Base-by-base conservation (phyloP, 2,113 vertebrate species). In the Brachirus orientalis region DNA sequence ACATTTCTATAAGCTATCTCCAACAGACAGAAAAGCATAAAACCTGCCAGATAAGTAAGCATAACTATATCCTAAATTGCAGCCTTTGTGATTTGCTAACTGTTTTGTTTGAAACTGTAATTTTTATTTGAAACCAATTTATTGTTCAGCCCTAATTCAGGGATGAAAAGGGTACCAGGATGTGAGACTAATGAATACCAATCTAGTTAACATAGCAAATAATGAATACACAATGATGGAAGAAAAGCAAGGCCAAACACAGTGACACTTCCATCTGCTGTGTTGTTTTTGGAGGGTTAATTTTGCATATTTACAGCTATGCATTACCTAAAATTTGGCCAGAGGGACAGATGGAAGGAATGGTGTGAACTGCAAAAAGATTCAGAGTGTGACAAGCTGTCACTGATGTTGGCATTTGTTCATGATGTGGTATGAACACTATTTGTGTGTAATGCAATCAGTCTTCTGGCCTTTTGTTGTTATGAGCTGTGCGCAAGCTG, bases 401-500 rank as follows among this genome's bases (percentile, higher is more conserved):
- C 82, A 83, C 7, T 33, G 72, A 73, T 16, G 63, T 51, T 63
- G 72, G 63, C 75, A 70, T 69, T 52, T 59, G 63, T 70, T 72
- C 70, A 53, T 78, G 55, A 44, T 46, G 37, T 50, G 66, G 77
- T 75, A 53, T 41, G 75, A 16, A 56, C 37, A 36, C 38, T 62
- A 33, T 47, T 3, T 47, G 36, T 73, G 41, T 79, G 71, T 67
- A 80, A 72, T 82, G 53, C 68, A 76, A 85, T 84, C 78, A 75
- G 77, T 77, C 77, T 79, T 75, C 63, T 59, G 68, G 67, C 75
- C 63, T 76, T 87, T 82, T 77, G 80, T 82, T 81, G 69, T 40
- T 37, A 62, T 71, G 59, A 79, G 52, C 45, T 59, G 55, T 51
- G 65, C 17, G 48, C 28, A 47, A 44, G 40, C 59, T 57, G 70